phyloP scores from a whole-genome alignment of 1,140 invertebrate genomes.

The Neuroterus valhalla region DNA sequence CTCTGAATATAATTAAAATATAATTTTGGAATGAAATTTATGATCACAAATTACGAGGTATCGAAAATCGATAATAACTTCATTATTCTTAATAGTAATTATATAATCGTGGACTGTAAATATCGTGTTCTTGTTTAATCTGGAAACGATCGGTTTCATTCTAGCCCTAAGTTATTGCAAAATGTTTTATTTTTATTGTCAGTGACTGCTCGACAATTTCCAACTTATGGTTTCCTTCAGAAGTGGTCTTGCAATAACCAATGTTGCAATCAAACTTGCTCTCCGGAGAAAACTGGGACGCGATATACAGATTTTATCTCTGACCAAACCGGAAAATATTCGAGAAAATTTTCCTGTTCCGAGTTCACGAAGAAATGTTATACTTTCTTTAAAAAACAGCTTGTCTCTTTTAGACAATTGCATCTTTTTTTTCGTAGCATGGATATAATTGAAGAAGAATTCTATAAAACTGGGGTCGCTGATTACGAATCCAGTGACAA shows the following conservation, averaged over 20 bases:
- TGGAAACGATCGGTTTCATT: background rate
- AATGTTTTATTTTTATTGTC: constrained; percentile 28
- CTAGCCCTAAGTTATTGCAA: constrained; percentile 7
- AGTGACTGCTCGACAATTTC: constrained; percentile 2
- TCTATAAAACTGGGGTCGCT: background rate
- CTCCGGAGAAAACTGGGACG: constrained; percentile 1
- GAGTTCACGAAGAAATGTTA: too few relatives aligned
- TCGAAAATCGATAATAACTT: background rate
- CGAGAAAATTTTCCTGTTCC: background rate
- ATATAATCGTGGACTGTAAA: background rate
- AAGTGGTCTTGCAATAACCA: constrained; percentile 2
- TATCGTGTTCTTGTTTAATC: background rate
- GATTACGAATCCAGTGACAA: too few relatives aligned
- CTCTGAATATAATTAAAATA: background rate
- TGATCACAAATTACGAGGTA: constrained; percentile 6
- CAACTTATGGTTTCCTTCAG: constrained; percentile 22
- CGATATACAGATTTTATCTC: background rate
- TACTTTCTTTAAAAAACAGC: too few relatives aligned
- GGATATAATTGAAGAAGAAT: too few relatives aligned
- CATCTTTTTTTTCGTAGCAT: too few relatives aligned
- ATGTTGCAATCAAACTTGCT: constrained; percentile 9
- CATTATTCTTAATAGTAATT: constrained; percentile 22
- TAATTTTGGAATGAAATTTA: background rate
- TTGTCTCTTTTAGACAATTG: too few relatives aligned
- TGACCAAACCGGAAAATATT: background rate